These are phyloP conservation scores for Mystacides longicornis DNA, from an alignment of 2,888 invertebrate species.

Conservation along the genomic window DNA sequence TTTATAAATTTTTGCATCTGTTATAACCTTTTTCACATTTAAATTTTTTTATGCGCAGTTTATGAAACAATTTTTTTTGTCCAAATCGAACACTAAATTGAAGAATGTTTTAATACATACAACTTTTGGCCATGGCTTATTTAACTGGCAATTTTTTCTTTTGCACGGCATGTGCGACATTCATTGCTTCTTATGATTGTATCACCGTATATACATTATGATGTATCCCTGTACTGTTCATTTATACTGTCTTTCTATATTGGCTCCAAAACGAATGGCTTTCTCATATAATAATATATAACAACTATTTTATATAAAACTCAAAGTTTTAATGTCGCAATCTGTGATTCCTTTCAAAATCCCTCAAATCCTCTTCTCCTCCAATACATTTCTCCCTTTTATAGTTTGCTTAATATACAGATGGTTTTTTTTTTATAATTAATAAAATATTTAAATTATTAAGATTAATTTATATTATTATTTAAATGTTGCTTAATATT, in stretches of 20 bases:
- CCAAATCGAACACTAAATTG: too few relatives aligned
- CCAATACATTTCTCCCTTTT: not conserved
- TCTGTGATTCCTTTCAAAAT: too few relatives aligned
- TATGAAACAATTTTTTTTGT: too few relatives aligned
- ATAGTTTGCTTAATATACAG: not conserved
- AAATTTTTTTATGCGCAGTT: too few relatives aligned
- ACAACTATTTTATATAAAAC: not conserved
- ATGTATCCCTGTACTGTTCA: not conserved
- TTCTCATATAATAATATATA: not conserved
- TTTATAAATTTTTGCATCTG: too few relatives aligned
- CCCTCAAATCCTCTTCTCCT: not conserved
- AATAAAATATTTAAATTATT: not conserved
- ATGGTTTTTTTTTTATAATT: not conserved
- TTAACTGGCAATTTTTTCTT: slow-evolving; percentile 5
- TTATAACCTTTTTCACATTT: too few relatives aligned
- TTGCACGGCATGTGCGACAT: slow-evolving; percentile 10
- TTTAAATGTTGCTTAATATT: not conserved
- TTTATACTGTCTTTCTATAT: not conserved
- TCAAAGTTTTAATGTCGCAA: not conserved
- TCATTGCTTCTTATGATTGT: not conserved
- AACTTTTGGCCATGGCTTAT: too few relatives aligned
- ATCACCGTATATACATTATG: not conserved
- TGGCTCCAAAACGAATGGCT: not conserved
- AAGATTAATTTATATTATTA: not conserved
- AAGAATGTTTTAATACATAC: too few relatives aligned